Conservation (phyloP, 2,888 invertebrate genomes). For the Stegana nigrithorax region DNA sequence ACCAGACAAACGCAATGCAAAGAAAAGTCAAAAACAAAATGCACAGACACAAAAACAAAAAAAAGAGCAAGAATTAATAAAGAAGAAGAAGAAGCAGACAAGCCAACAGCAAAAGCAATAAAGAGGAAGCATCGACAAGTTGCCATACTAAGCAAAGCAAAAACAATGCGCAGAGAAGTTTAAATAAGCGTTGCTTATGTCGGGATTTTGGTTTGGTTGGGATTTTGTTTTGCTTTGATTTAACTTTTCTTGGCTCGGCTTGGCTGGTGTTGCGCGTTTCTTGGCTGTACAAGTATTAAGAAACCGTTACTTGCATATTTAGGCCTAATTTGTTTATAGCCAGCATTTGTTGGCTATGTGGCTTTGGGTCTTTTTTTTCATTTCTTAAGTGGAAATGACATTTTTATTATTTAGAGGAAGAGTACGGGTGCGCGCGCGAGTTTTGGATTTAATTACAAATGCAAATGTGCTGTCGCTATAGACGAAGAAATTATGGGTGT, state of each 20-base stretch:
- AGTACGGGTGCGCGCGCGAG: no score
- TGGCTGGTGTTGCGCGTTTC: not conserved
- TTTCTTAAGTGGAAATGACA: conserved; percentile 1
- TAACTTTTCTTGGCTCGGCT: not conserved
- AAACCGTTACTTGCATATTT: conserved; percentile 52
- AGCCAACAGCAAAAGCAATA: not conserved
- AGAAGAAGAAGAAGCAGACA: not conserved
- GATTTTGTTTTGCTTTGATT: not conserved
- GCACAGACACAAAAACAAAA: conserved; percentile 26
- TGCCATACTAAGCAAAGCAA: not conserved
- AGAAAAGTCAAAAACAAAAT: conserved; percentile 19
- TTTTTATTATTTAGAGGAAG: no score
- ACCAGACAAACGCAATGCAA: no score
- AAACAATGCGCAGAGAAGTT: not conserved
- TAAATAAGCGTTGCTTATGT: conserved; percentile 18
- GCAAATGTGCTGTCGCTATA: not conserved
- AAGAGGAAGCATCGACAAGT: not conserved
- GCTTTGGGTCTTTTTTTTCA: not conserved
- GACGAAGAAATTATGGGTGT: not conserved
- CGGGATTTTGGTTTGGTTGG: not conserved
- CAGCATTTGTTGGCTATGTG: not conserved
- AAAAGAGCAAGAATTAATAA: conserved; percentile 11
- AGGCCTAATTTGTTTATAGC: conserved; percentile 41
- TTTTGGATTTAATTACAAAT: not conserved
- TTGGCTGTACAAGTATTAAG: conserved; percentile 20